Evolutionary conservation across 2,113 vertebrate genomes (phyloP), one percentile per base, ranked within the genome.

Genomic region (Dicerorhinus sumatrensis): DNA sequence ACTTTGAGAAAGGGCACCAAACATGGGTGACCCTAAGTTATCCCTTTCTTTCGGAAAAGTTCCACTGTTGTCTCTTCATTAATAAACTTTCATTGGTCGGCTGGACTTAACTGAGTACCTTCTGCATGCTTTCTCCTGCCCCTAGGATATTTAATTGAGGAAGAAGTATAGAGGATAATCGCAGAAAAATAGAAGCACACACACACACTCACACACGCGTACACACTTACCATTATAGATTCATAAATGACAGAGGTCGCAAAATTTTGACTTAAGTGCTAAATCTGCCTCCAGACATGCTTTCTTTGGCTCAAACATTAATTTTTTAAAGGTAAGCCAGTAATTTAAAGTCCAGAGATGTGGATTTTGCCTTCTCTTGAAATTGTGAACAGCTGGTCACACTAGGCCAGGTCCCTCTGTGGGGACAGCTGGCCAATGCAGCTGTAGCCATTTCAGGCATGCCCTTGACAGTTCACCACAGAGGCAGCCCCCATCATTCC

Each of bases 341-440:
- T 36, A 69, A 70, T 80, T 89, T 72, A 60, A 80, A 93, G 77
- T 85, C n/a, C 63, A 76, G 60, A 77, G 14, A 67, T 81, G 8
- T 58, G 72, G 39, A 77, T 77, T 94, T 95, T 86, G 33, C 33
- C 27, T 97, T 82, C 80, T 89, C 27, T 63, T 77, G 39, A 85
- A 91, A 77, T 56, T 70, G 39, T 72, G 67, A 90, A 84, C 63
- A 76, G 56, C 39, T 67, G 56, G 54, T 79, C 69, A 18, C 46
- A 54, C 2, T 7, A 36, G 62, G 25, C 51, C 42, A 51, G n/a
- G 56, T 54, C 16, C n/a, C 27, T 96, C 12, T 23, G 4, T 11
- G 33, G 60, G 36, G 33, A 91, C 10, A 36, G 1, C 27, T 62
- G 58, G 58, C 25, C 1, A 6, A 31, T 10, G 39, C 1, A 29